Evolutionary conservation across 2,888 invertebrate species (phyloP).

Genomic region (Acheta domesticus): DNA sequence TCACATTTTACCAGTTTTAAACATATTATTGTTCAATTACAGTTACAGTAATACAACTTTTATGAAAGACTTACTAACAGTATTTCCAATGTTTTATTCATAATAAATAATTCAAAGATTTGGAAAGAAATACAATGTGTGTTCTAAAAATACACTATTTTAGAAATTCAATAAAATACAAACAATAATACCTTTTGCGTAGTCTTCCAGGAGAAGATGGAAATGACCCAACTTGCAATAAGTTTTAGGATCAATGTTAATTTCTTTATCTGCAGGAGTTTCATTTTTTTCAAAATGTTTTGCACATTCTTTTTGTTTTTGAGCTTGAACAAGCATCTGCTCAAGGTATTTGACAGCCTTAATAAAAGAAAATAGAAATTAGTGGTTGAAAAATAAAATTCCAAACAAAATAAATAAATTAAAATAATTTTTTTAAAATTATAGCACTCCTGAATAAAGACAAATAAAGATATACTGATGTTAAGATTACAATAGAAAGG

Average conservation of each 20-base stretch:
- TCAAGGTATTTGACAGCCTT: slow-evolving; percentile 81
- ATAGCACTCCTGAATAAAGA: no score
- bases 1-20: no score
- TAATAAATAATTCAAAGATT: no score
- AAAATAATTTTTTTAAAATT: no score
- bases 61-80: no score
- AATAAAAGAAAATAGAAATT: slow-evolving; percentile 37
- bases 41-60: no score
- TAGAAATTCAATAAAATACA: slow-evolving; percentile 18
- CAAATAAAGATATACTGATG: no score
- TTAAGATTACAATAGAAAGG: no score
- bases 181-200: slow-evolving; percentile 78
- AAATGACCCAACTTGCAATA: slow-evolving; percentile 95
- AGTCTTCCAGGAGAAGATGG: slow-evolving; percentile 88
- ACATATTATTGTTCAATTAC: no score
- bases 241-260: slow-evolving; percentile 82
- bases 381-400: background rate
- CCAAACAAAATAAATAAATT: background rate
- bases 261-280: slow-evolving; percentile 50
- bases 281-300: slow-evolving; percentile 35
- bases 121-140: no score
- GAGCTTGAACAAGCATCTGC: slow-evolving; percentile 77
- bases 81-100: no score
- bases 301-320: slow-evolving; percentile 54
- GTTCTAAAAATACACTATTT: background rate